Percentiles rank a stretch among this genome's conserved stretches.
Conservation (phyloP, 2,113 vertebrate genomes). For the Corapipo altera region DNA sequence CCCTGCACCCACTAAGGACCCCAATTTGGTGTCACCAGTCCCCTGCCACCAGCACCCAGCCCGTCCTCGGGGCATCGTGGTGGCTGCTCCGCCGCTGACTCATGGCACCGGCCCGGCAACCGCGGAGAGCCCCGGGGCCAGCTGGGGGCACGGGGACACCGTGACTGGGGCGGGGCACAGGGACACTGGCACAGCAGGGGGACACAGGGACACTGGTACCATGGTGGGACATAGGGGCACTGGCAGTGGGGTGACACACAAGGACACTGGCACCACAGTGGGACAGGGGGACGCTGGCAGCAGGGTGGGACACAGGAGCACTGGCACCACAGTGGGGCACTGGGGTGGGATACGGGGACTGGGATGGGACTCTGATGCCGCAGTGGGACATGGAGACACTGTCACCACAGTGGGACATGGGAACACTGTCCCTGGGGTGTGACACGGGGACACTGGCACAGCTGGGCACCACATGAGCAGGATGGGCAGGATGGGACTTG, state of each 20-base stretch:
- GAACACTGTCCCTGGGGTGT: fast-evolving
- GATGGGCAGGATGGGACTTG: background rate
- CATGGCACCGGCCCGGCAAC: background rate
- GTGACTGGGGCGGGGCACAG: background rate
- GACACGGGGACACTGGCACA: background rate
- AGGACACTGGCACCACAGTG: fast-evolving
- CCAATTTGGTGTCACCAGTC: fast-evolving
- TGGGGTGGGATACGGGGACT: no score
- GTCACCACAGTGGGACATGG: background rate
- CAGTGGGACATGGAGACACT: background rate
- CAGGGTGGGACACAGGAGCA: background rate
- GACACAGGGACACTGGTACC: fast-evolving
- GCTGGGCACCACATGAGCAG: background rate
- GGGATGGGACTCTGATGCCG: no score
- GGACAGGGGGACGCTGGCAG: fast-evolving
- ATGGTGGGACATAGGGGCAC: background rate
- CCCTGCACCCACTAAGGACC: fast-evolving
- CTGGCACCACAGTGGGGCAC: background rate
- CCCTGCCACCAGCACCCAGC: background rate
- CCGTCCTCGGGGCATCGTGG: background rate
- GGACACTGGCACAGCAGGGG: fast-evolving
- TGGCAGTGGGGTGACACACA: background rate
- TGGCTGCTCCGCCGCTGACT: background rate
- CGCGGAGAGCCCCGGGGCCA: fast-evolving
- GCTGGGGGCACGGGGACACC: background rate